Evolutionary conservation across 1,140 invertebrate genomes (phyloP).

Genomic region (Contarinia nasturtii): DNA sequence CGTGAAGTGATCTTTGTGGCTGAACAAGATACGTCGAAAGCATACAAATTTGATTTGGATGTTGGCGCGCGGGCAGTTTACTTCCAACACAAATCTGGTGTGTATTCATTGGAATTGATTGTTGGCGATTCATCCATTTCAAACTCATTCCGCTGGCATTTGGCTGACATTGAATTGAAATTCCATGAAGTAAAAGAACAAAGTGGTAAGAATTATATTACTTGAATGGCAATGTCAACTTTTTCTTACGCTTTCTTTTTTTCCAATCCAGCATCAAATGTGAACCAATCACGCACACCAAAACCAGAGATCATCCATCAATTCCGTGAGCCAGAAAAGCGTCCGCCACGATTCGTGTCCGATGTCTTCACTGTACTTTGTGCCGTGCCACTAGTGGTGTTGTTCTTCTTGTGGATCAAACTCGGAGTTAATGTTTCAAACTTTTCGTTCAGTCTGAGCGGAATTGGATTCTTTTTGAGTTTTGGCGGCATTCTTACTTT

Average conservation of each 20-base stretch:
- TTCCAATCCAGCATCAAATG: conserved; percentile 22
- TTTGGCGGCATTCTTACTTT: conserved; percentile 69
- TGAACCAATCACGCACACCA: conserved; percentile 22
- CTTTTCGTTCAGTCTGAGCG: conserved; percentile 58
- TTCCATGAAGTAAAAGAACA: conserved; percentile 29
- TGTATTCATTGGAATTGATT: conserved; percentile 67
- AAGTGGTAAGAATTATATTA: too few relatives aligned
- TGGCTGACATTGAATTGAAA: conserved; percentile 59
- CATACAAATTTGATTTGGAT: conserved; percentile 84
- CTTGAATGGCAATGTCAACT: too few relatives aligned
- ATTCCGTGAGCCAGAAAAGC: conserved; percentile 81
- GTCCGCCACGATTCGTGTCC: conserved; percentile 72
- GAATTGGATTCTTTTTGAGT: conserved; percentile 73
- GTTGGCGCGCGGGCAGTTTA: conserved; percentile 61
- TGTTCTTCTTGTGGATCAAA: conserved; percentile 72
- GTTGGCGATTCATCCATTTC: conserved; percentile 78
- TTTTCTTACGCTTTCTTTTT: too few relatives aligned
- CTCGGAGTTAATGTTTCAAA: conserved; percentile 78
- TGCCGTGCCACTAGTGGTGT: conserved; percentile 59
- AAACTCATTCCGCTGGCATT: conserved; percentile 72
- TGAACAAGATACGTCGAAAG: conserved; percentile 60
- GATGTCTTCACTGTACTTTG: conserved; percentile 77
- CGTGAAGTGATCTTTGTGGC: conserved; percentile 86
- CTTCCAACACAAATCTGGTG: conserved; percentile 55
- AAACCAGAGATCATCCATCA: conserved; percentile 81